A percentile compares a stretch with the other conserved stretches of the same genome.
phyloP scores from a whole-genome alignment of 1,140 invertebrate species.

The Elymnias hypermnestra region DNA sequence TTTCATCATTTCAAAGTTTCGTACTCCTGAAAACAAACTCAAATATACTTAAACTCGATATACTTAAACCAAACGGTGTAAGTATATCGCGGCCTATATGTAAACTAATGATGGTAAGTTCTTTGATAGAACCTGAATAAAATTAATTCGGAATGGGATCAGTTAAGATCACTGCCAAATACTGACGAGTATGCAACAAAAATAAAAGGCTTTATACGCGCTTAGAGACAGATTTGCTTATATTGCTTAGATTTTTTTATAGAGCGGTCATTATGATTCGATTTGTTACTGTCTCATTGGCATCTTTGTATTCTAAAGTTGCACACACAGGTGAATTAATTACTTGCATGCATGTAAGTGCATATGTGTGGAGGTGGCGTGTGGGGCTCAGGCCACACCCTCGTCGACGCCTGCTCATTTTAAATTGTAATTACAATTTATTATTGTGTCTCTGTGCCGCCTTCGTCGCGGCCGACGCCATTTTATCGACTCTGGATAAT shows the following conservation, averaged over 20 bases:
- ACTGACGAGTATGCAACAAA: too few relatives aligned
- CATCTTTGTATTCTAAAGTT: conserved; percentile 19
- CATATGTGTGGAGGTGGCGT: conserved; percentile 59
- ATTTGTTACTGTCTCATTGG: conserved; percentile 24
- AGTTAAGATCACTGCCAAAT: too few relatives aligned
- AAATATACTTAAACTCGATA: too few relatives aligned
- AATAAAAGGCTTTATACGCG: too few relatives aligned
- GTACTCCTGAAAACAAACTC: too few relatives aligned
- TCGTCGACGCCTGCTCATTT: conserved; percentile 72
- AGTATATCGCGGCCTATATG: too few relatives aligned
- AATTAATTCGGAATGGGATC: too few relatives aligned
- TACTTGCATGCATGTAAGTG: conserved; percentile 57
- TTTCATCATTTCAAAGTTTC: too few relatives aligned
- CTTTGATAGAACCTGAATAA: too few relatives aligned
- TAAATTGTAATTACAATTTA: conserved; percentile 76
- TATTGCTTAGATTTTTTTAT: conserved; percentile 2
- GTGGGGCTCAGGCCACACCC: conserved; percentile 63
- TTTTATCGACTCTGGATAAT: conserved; percentile 59
- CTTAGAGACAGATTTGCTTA: neutral
- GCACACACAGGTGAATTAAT: conserved; percentile 51
- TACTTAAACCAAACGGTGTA: too few relatives aligned
- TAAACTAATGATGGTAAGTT: too few relatives aligned
- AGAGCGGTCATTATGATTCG: conserved; percentile 12
- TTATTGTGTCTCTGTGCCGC: conserved; percentile 74
- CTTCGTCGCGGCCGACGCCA: conserved; percentile 64